Base-by-base conservation (phyloP, 1,140 invertebrate species). In the Trachymyrmex septentrionalis region DNA sequence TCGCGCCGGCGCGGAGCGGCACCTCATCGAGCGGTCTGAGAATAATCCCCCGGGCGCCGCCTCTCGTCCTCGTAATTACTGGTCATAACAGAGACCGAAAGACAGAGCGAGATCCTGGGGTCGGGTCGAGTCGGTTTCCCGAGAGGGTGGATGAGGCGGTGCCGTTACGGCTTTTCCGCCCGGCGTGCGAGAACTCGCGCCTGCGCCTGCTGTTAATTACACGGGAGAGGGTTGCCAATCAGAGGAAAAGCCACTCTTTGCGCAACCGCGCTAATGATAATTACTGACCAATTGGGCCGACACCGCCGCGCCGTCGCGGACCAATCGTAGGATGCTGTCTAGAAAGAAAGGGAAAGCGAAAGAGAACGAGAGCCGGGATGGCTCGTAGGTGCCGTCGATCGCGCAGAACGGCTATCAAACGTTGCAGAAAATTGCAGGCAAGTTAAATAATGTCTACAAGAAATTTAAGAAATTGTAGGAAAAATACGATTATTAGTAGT, bases 231-330 rank as follows among this genome's bases (percentile, higher is more conserved):
- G 90, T 93, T 93, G 88, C 93, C 91, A 93, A 93, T 93, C 81
- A 92, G 86, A 87, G 71, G 80, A 78, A 91, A 92, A 90, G 80
- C 91, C 89, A 76, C 66, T 72, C 91, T 84, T 85, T 88, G 93
- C 93, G 93, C 93, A 94, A 94, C 90, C 93, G 92, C 93, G 87
- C 87, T 93, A 93, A 93, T 93, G 91, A 93, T 94, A 93, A 94
- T 93, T 94, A 93, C 92, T 93, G 92, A 93, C 93, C 92, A 90
- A 92, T 87, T 84, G 67, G 89, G 81, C 82, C 69, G 78, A 48
- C 71, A 27, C 27, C 73, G 87, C 80, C 85, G 87, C 78, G 55
- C 80, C 87, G 75, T 75, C 19, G 30, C 73, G 85, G 87, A 87
- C 91, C 91, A 91, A 90, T 92, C 88, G 84, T 38, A 86, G 30